Evolutionary conservation across 2,113 vertebrate genomes (phyloP), one percentile per base, ranked within the genome.

Genomic region (Cyprinodon variegatus): DNA sequence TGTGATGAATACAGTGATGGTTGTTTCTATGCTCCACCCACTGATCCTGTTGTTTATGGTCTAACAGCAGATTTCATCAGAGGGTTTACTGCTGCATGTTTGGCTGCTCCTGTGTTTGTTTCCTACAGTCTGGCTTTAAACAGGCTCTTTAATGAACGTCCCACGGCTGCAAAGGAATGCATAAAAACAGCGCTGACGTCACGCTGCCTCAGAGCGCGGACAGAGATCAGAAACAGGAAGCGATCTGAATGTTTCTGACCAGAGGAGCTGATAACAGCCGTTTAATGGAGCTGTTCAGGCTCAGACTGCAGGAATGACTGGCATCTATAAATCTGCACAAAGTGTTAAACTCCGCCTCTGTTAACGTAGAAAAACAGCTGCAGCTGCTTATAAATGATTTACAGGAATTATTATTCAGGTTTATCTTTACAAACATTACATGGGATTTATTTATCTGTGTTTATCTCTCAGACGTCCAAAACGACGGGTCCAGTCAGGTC

Each of bases 101-200:
- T 57, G 20, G n/a, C 2, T n/a, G 50, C n/a, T 57, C 17, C 17
- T 57, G 61, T 38, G 61, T 3, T 37, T 63, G 61, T 62, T 37
- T 62, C 7, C 15, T 8, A 15, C 29, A 38, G 61, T 39, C 38
- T 37, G 61, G 61, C 20, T 38, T 37, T 37, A 7, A 2, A n/a
- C 20, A 59, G 39, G 45, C 40, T 57, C 4, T 40, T 39, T 70
- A 61, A 61, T 70, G 57, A 45, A 40, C 17, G 68, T 36, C 53
- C 46, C 40, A 61, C 22, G 15, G 59, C 22, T 71, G 59, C 57
- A 46, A 9, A 61, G 68, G 68, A 70, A 61, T 61, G 69, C 69
- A 71, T 40, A 62, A 37, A 61, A 14, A 41, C 29, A 41, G 10
- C 4, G n/a, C 38, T 59, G 53, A 22, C 68, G 39, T 60, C 68